Evolutionary conservation across 2,797 vertebrate genomes (phyloP).

Genomic region (Pteronotus mesoamericanus): DNA sequence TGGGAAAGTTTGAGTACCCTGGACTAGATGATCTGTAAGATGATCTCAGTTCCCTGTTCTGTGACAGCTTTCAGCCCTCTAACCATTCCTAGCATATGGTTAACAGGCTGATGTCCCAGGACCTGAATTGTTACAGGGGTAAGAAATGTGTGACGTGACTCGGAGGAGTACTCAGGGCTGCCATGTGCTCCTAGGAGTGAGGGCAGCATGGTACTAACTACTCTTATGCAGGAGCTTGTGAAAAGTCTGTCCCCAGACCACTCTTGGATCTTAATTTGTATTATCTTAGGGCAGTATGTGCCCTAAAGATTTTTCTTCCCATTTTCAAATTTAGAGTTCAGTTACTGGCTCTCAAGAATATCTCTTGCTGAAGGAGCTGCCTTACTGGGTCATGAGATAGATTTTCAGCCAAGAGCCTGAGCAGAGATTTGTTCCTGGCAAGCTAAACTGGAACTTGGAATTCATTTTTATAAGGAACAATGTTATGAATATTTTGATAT

Average conservation of each 20-base stretch:
- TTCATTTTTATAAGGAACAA: constrained; percentile 20
- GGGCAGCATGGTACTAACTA: background rate
- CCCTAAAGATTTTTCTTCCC: background rate
- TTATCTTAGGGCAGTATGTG: background rate
- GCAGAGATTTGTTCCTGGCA: constrained; percentile 33
- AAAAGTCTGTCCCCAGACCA: background rate
- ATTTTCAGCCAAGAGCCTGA: background rate
- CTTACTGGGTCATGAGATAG: background rate
- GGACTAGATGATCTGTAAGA: background rate
- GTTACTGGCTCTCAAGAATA: background rate
- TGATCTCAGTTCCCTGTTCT: background rate
- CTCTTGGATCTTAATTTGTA: background rate
- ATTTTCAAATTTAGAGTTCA: background rate
- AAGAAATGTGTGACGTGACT: background rate
- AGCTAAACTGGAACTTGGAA: constrained; percentile 19
- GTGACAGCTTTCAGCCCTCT: background rate
- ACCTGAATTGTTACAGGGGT: background rate
- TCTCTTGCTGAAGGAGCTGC: background rate
- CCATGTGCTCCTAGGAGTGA: background rate
- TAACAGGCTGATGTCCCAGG: background rate
- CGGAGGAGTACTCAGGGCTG: background rate
- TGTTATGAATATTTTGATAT: constrained; percentile 3
- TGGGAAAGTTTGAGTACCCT: background rate
- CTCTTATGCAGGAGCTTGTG: background rate
- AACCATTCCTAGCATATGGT: background rate